Base-by-base conservation (phyloP, 2,797 vertebrate genomes). In the Centroberyx gerrardi region DNA sequence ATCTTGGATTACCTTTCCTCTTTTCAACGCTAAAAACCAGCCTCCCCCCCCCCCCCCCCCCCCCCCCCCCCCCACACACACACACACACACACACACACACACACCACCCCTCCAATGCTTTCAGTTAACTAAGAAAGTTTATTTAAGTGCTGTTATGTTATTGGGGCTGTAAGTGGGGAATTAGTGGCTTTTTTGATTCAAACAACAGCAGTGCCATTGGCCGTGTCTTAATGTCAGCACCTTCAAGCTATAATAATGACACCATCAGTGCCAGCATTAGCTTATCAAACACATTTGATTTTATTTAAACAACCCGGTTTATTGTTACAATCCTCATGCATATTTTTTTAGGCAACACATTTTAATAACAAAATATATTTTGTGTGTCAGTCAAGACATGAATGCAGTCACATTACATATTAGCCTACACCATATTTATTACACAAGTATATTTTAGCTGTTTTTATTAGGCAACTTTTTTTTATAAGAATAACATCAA, bases 1-100 rank as follows among this genome's bases (percentile, higher is more conserved):
- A 93, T 92, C 93, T 95, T 92, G 94, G 93, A 93, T 96, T 94
- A 94, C 94, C 92, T 94, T 93, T 90, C 77, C 84, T 80, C 81
- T 80, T 87, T 92, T 92, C 90, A 92, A 79, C 75, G 52, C 65
- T 80, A 84, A 88, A 90, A 89, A 78, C 46, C 67, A 84, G 62
- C 80, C 68, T 9, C 66, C 0, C 64, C 68, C 62, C 62, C 58
- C 53, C 13, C 4, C 17, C 5, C 6, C 1, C 13, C 1, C 33
- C 3, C 14, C 17, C 15, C 64, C 28, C 28, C 13, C n/a, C 4
- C 48, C 3, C 38, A 5, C 61, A 52, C 18, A 29, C 78, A 49
- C 70, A 68, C 82, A 72, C 72, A 59, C 55, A 4, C 36, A 62
- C n/a, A 53, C 5, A 53, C 48, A 17, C 48, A 49, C 49, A 55